Evolutionary conservation across 2,113 vertebrate species (phyloP).

Genomic region (Bos javanicus): DNA sequence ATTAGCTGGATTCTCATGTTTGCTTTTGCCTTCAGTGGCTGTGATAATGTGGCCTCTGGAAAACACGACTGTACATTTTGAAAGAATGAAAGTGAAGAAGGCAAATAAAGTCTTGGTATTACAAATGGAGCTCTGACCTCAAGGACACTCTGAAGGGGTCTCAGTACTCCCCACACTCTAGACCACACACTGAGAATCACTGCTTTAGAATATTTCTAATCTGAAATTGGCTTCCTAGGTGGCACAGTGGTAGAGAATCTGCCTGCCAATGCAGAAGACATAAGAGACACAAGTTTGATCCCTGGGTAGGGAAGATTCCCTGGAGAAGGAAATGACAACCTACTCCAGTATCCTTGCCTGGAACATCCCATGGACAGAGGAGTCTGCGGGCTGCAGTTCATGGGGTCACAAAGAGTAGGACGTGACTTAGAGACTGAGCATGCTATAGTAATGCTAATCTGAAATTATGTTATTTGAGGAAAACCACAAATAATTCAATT

Average conservation of each 20-base stretch:
- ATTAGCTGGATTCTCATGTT: background rate
- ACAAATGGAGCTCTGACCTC: background rate
- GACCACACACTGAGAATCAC: background rate
- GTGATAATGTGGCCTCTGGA: background rate
- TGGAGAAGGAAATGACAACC: background rate
- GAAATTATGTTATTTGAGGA: background rate
- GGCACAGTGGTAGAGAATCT: background rate
- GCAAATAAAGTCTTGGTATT: background rate
- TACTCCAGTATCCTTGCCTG: background rate
- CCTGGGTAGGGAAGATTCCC: background rate
- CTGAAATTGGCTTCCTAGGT: background rate
- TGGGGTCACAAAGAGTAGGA: background rate
- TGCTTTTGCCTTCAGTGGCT: background rate
- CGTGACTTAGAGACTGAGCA: background rate
- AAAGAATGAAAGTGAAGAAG: background rate
- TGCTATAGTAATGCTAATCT: background rate
- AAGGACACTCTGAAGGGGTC: background rate
- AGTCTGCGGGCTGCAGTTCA: background rate
- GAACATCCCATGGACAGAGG: background rate
- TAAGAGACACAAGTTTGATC: background rate
- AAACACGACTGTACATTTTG: background rate
- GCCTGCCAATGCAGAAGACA: background rate
- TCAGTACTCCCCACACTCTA: background rate
- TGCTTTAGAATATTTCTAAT: background rate
- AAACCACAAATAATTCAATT: conserved; percentile 12